Base-by-base conservation (phyloP, 30 jellyfish, hydroid and myxozoan genomes). In the Catostylus mosaicus region DNA sequence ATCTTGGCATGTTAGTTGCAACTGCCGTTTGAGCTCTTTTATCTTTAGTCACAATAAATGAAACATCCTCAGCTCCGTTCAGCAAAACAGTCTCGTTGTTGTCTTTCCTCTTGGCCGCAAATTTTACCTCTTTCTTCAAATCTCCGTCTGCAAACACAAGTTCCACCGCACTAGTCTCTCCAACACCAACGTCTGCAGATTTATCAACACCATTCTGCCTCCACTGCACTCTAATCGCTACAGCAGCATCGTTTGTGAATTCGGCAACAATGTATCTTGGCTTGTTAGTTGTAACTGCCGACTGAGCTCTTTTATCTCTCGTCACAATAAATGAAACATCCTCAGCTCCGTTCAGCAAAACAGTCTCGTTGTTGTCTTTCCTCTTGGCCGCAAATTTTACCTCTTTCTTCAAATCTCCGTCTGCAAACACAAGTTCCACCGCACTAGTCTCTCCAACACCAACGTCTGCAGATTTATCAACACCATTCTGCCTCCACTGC, bases 401-500 rank as follows among this genome's bases (percentile, higher is more conserved):
- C 56, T 43, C 56, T 43, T 43, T 43, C 56, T 8, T 43, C 56
- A 43, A 8, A 43, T 43, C 56, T 43, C 56, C 56, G 56, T 43
- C 56, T 43, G 56, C 56, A 43, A 43, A 43, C 8, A 43, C 56
- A 43, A 43, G 56, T 43, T 43, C 56, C 16, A 8, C 11, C 8
- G 16, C 56, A 43, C 8, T 16, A 6, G 56, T 43, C 56, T 43
- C 11, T 43, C 56, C 56, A 43, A 43, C 74, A 29, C 9, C 74
- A 26, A 61, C 40, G 5, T 31, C 40, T 26, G 34, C 34, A 8
- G 74, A 61, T 18, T 61, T 61, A 12, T 20, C 34, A n/a, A 8
- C 40, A 4, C 74, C 74, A 18, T 61, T 61, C 34, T 61, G 43
- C 40, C 29, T 31, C 74, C 74, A 61, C 18, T 26, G 74, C 6